phyloP scores from a whole-genome alignment of 2,888 invertebrate genomes.

The Tachina lurida region DNA sequence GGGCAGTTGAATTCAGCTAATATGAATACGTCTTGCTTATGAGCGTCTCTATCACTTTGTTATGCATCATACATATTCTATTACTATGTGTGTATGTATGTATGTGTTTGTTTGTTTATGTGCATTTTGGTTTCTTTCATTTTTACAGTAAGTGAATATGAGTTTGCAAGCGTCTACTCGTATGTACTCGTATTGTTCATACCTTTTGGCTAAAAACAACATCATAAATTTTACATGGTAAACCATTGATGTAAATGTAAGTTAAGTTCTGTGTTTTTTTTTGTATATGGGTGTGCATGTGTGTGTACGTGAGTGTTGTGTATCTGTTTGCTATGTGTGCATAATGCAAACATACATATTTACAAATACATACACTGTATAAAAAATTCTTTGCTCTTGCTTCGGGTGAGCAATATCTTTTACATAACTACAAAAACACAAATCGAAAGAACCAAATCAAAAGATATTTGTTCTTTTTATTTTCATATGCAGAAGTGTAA shows the following conservation, averaged over 20 bases:
- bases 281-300: slow-evolving; percentile 3
- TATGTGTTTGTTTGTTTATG: slow-evolving; percentile 17
- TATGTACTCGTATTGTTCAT: slow-evolving; percentile 54
- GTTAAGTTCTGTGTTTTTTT: background rate
- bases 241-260: slow-evolving; percentile 67
- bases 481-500: background rate
- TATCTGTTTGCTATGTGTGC: background rate
- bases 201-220: slow-evolving; percentile 71
- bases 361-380: slow-evolving; percentile 5
- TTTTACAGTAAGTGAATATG: slow-evolving; percentile 1
- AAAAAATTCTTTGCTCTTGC: slow-evolving; percentile 60
- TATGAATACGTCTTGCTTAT: too few relatives aligned
- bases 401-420: slow-evolving; percentile 68
- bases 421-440: slow-evolving; percentile 61
- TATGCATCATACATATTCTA: background rate
- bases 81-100: background rate
- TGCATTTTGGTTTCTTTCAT: slow-evolving; percentile 22
- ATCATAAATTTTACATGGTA: slow-evolving; percentile 71
- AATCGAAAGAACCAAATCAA: slow-evolving; percentile 33
- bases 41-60: background rate
- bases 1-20: too few relatives aligned
- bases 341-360: slow-evolving; percentile 20
- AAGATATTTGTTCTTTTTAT: background rate
- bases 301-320: background rate
- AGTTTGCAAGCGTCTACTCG: slow-evolving; percentile 8